Evolutionary conservation across 2,797 vertebrate species (phyloP).

Genomic region (Myotis planiceps): DNA sequence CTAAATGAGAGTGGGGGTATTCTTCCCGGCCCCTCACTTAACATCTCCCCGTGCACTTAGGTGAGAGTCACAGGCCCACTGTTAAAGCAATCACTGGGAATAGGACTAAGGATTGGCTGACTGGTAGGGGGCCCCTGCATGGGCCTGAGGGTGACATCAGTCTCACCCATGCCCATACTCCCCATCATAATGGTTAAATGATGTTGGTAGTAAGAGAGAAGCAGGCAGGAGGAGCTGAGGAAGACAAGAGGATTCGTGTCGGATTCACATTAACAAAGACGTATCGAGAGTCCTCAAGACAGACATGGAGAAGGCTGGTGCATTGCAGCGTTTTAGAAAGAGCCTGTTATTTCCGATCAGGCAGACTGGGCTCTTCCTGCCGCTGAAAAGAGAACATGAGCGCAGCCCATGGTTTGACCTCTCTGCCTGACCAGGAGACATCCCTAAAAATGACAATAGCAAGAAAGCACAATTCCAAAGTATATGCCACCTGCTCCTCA

Average conservation of each 20-base stretch:
- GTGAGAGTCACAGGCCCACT: neutral
- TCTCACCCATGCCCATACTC: neutral
- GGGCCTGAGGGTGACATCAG: neutral
- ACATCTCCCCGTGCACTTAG: neutral
- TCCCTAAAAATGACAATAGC: neutral
- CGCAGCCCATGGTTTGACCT: neutral
- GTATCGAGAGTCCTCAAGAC: neutral
- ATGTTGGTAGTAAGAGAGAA: neutral
- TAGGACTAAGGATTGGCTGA: neutral
- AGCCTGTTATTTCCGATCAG: neutral
- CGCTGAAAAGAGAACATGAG: neutral
- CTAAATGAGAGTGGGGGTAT: neutral
- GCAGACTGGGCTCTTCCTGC: neutral
- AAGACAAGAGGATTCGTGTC: neutral
- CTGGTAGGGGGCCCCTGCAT: neutral
- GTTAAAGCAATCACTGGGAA: neutral
- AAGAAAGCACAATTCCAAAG: neutral
- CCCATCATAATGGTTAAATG: neutral
- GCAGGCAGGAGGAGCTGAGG: neutral
- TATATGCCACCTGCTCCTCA: neutral
- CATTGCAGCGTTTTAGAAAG: no score
- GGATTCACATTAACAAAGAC: neutral
- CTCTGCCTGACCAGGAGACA: neutral
- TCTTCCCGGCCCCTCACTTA: neutral
- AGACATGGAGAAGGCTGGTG: neutral